Percentiles rank a stretch among this genome's conserved stretches.
Evolutionary conservation across 64 coral and sea anemone species (phyloP).

Genomic region (Platygyra sinensis): DNA sequence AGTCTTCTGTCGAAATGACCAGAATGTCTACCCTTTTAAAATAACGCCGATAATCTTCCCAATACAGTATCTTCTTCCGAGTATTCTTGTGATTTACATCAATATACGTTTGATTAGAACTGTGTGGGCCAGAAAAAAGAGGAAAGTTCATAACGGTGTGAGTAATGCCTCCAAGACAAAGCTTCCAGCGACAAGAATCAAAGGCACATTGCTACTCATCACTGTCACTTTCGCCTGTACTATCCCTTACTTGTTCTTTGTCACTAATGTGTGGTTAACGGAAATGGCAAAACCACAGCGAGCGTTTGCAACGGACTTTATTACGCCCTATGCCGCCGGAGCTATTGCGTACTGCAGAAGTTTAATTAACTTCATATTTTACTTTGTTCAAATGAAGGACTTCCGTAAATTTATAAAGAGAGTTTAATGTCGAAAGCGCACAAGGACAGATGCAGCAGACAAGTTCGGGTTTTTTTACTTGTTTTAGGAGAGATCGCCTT

Average conservation of each 20-base stretch:
- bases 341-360: background rate
- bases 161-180: background rate
- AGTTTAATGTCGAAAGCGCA: too few species aligned
- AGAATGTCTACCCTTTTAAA: background rate
- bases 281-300: background rate
- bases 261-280: background rate
- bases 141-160: background rate
- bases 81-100: background rate
- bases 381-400: background rate
- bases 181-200: background rate
- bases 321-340: background rate
- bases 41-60: background rate
- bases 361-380: too few species aligned
- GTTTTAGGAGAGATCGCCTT: too few species aligned
- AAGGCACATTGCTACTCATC: constrained; percentile 8
- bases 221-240: constrained; percentile 12
- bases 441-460: too few species aligned
- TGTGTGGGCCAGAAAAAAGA: background rate
- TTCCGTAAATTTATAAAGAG: background rate
- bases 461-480: too few species aligned
- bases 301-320: background rate
- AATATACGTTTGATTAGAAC: background rate
- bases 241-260: constrained; percentile 23
- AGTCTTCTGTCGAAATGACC: background rate
- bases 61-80: background rate